Conservation (phyloP, 2,113 vertebrate species). For the Corydoras sp. region DNA sequence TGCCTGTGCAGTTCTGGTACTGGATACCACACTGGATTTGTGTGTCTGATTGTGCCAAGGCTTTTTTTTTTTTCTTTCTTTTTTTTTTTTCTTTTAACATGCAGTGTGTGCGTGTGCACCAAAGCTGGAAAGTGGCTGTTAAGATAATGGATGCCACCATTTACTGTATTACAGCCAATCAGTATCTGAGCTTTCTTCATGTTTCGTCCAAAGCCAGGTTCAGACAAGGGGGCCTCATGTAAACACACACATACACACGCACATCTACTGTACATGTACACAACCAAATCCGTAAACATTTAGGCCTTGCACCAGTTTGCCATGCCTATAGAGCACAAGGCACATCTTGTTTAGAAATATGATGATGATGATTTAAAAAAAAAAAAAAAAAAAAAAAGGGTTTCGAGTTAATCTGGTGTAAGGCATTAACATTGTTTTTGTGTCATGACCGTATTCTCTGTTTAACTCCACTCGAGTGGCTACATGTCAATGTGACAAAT, state of each 20-base stretch:
- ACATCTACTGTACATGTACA: slow-evolving; percentile 27
- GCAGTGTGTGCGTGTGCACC: slow-evolving; percentile 30
- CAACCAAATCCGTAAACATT: slow-evolving; percentile 29
- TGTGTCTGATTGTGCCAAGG: slow-evolving; percentile 48
- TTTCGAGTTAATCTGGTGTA: slow-evolving; percentile 17
- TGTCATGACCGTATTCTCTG: slow-evolving; percentile 43
- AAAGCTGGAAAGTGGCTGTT: slow-evolving; percentile 23
- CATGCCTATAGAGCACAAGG: slow-evolving; percentile 21
- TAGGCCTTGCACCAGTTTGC: slow-evolving; percentile 28
- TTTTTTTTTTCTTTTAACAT: slow-evolving; percentile 20
- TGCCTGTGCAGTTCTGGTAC: slow-evolving; percentile 51
- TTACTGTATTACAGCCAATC: slow-evolving; percentile 24
- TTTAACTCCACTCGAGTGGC: slow-evolving; percentile 36
- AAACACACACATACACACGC: slow-evolving; percentile 24
- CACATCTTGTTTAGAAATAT: slow-evolving; percentile 3
- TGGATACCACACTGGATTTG: slow-evolving; percentile 31
- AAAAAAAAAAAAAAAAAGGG: neutral
- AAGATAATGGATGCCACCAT: slow-evolving; percentile 20
- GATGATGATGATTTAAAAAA: neutral
- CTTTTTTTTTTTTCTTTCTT: slow-evolving; percentile 4
- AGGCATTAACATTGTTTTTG: slow-evolving; percentile 30
- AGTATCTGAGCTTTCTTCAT: slow-evolving; percentile 18
- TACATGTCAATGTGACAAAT: slow-evolving; percentile 30
- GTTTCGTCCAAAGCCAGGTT: slow-evolving; percentile 12
- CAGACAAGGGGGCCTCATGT: slow-evolving; percentile 17